Conservation (phyloP, 2,888 invertebrate genomes). For the Meiosimyza platycephala region DNA sequence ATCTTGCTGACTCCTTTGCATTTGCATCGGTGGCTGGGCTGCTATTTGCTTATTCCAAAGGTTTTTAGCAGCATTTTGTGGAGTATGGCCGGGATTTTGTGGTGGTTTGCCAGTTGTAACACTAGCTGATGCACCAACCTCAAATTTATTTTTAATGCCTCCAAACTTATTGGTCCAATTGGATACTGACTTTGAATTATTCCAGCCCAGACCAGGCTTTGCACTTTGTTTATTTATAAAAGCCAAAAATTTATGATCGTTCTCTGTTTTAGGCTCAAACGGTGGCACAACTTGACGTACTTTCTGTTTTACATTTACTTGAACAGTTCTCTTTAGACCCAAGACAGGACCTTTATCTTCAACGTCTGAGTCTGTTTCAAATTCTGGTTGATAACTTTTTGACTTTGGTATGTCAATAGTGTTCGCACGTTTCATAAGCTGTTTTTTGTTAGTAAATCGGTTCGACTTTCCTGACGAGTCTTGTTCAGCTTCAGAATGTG, state of each 20-base stretch:
- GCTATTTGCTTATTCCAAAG: conserved; percentile 72
- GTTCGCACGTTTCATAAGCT: conserved; percentile 87
- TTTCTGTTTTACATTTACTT: conserved; percentile 69
- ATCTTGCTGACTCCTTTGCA: conserved; percentile 46
- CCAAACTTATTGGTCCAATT: conserved; percentile 88
- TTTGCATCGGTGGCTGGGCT: conserved; percentile 41
- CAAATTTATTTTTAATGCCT: conserved; percentile 85
- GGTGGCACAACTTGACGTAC: conserved; percentile 71
- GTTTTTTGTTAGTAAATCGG: conserved; percentile 72
- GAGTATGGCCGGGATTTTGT: conserved; percentile 63
- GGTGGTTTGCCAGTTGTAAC: conserved; percentile 66
- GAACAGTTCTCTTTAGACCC: conserved; percentile 72
- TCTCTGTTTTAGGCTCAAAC: conserved; percentile 85
- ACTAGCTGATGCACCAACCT: conserved; percentile 66
- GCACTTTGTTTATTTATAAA: conserved; percentile 82
- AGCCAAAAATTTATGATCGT: conserved; percentile 85
- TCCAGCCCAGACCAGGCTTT: conserved; percentile 65
- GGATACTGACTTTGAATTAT: conserved; percentile 65
- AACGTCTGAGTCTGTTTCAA: conserved; percentile 68
- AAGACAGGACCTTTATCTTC: conserved; percentile 63
- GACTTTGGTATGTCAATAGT: conserved; percentile 89
- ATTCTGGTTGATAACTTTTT: conserved; percentile 66
- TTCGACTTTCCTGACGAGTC: conserved; percentile 46
- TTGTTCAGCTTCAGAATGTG: conserved; percentile 20
- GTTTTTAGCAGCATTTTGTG: conserved; percentile 69